These are phyloP conservation scores for Macropis europaea DNA, from an alignment of 2,888 invertebrate genomes.

Conservation along the genomic window DNA sequence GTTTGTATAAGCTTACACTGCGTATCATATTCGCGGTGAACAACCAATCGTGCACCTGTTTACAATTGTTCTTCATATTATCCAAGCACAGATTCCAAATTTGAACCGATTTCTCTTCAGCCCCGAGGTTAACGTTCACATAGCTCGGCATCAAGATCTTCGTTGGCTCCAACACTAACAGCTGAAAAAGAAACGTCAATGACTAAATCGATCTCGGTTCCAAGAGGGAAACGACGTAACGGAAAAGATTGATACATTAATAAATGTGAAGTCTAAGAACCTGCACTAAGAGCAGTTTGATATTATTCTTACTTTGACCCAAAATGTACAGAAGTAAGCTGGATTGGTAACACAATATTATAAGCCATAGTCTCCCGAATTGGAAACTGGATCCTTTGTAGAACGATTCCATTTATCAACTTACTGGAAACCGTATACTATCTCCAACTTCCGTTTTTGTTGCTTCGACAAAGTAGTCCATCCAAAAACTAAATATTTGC, in stretches of 20 bases:
- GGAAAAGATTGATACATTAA: conserved; percentile 43
- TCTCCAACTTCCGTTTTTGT: conserved; percentile 90
- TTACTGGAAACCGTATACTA: conserved; percentile 93
- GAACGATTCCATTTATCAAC: conserved; percentile 73
- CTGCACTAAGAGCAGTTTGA: conserved; percentile 62
- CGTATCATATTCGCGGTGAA: conserved; percentile 95
- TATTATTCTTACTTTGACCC: conserved; percentile 67
- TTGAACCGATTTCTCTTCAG: conserved; percentile 94
- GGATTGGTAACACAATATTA: conserved; percentile 62
- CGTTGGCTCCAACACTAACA: conserved; percentile 93
- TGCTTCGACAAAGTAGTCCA: conserved; percentile 98
- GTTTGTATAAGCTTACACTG: conserved; percentile 95
- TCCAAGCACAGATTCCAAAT: conserved; percentile 93
- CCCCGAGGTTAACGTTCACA: conserved; percentile 96
- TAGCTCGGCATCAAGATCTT: conserved; percentile 97
- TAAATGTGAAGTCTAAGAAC: conserved; percentile 55
- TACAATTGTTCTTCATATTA: conserved; percentile 88
- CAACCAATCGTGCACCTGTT: conserved; percentile 95
- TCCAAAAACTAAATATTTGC: conserved; percentile 97
- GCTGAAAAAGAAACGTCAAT: conserved; percentile 79
- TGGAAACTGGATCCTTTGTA: conserved; percentile 64
- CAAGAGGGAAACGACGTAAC: conserved; percentile 6
- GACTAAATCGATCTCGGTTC: conserved; percentile 17
- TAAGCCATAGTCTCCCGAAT: conserved; percentile 65
- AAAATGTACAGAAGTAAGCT: conserved; percentile 67